These are phyloP conservation scores for Cerastis rubricosa DNA, from an alignment of 2,888 invertebrate genomes.

Conservation along the genomic window DNA sequence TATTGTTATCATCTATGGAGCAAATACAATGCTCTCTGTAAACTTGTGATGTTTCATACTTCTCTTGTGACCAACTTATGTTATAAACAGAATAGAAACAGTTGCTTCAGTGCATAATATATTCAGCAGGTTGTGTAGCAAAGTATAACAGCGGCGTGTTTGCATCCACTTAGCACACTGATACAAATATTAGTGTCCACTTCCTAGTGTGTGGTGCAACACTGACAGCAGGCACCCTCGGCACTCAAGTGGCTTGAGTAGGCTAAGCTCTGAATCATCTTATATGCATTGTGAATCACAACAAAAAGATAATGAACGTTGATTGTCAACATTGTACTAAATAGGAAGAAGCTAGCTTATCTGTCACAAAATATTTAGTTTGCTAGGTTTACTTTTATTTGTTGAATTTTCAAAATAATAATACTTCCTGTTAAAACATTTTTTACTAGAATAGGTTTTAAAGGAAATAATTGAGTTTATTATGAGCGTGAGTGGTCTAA, in stretches of 20 bases:
- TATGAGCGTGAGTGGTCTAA: not conserved
- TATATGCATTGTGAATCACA: constrained; percentile 49
- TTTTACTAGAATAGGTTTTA: not conserved
- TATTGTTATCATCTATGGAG: not conserved
- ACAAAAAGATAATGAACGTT: constrained; percentile 50
- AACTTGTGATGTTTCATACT: not conserved
- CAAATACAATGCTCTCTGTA: constrained; percentile 2
- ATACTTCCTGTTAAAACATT: not conserved
- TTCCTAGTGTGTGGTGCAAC: constrained; percentile 51
- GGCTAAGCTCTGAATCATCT: constrained; percentile 48
- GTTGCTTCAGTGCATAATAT: constrained; percentile 31
- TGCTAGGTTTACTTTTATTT: constrained; percentile 3
- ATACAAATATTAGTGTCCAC: constrained; percentile 40
- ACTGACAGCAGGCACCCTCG: constrained; percentile 1
- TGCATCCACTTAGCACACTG: constrained; percentile 58
- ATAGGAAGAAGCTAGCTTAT: constrained; percentile 44
- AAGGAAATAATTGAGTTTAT: not conserved
- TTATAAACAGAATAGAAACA: too few relatives aligned
- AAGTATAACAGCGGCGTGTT: constrained; percentile 22
- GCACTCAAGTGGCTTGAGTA: constrained; percentile 1
- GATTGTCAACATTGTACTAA: constrained; percentile 43
- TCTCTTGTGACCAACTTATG: not conserved
- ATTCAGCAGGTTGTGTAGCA: constrained; percentile 32
- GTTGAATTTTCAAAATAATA: not conserved
- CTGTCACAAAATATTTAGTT: constrained; percentile 16